A percentile compares a stretch with the other conserved stretches of the same genome.
Evolutionary conservation across 2,113 vertebrate species (phyloP).

Genomic region (Colius striatus): DNA sequence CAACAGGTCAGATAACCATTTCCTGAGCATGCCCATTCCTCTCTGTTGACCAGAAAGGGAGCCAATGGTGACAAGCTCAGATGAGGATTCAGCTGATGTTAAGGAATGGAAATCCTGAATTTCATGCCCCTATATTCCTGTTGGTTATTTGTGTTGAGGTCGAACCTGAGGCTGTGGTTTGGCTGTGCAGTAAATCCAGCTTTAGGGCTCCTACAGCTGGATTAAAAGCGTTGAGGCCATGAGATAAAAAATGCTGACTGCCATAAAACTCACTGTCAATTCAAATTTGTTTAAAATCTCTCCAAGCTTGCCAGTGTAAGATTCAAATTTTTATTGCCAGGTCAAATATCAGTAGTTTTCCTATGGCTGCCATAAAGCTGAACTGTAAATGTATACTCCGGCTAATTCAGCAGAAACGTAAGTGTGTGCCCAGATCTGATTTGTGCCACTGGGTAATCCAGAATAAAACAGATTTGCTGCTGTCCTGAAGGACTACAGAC

Average conservation of each 20-base stretch:
- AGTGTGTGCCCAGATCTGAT: not conserved
- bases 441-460: not conserved
- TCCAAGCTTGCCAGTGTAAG: not conserved
- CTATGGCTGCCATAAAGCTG: not conserved
- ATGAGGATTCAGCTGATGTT: not conserved
- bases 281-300: conserved; percentile 49
- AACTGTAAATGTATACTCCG: conserved; percentile 12
- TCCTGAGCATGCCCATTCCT: not conserved
- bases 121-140: not conserved
- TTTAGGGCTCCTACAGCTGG: conserved; percentile 2
- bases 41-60: not conserved
- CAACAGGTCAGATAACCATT: not conserved
- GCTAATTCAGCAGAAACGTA: conserved; percentile 49
- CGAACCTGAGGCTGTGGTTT: not conserved
- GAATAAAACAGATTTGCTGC: not conserved
- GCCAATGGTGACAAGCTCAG: not conserved
- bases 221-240: not conserved
- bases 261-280: conserved; percentile 51
- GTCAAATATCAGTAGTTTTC: conserved; percentile 30
- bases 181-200: conserved; percentile 22
- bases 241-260: conserved; percentile 31
- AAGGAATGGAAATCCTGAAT: not conserved
- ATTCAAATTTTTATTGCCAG: conserved; percentile 51
- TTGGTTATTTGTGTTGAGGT: not conserved
- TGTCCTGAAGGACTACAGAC: not conserved